Base-by-base conservation (phyloP, 2,797 vertebrate genomes). In the Chrosomus eos region DNA sequence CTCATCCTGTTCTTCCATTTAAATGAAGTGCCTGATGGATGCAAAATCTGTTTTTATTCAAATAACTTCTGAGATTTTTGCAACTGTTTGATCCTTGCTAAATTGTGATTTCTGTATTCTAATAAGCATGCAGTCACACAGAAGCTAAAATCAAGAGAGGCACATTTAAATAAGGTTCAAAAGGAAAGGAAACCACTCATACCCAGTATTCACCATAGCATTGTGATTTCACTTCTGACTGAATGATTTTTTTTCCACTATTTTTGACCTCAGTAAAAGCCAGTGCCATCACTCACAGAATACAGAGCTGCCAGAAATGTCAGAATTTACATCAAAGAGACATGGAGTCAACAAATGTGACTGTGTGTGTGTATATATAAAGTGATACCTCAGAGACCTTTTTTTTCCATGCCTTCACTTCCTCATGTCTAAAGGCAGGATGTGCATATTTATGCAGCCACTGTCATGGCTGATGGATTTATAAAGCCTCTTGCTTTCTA, bases 261-360 rank as follows among this genome's bases (percentile, higher is more conserved):
- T 28, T 81, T 82, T 77, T 79, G 73, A 87, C 68, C 72, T 40
- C 74, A 60, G 82, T 90, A 88, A 87, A 86, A 93, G 83, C 87
- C 78, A 84, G 26, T n/a, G 14, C 33, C 85, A 78, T 81, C 86
- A 73, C 38, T 58, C 87, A 85, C 90, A 43, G 90, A 92, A 93
- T 91, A 90, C 85, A 87, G 89, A 92, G 87, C 82, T 85, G 66
- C 72, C 55, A 89, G 87, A 95, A 95, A 94, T 94, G 93, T 94
- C 93, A 94, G 92, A 90, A 94, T 95, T 93, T 94, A 93, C 94
- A 95, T 95, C 64, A 78, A 85, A 88, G 90, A 90, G 90, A 91
- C 90, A 88, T 84, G 88, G 84, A 85, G 80, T 85, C 86, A 85
- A 87, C 86, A 86, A 78, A 71, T 70, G 67, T 82, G 82, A 58